A percentile compares a stretch with the other conserved stretches of the same genome.
These are phyloP conservation scores for Copidosoma aretas DNA, from an alignment of 2,888 invertebrate genomes.

Conservation along the genomic window DNA sequence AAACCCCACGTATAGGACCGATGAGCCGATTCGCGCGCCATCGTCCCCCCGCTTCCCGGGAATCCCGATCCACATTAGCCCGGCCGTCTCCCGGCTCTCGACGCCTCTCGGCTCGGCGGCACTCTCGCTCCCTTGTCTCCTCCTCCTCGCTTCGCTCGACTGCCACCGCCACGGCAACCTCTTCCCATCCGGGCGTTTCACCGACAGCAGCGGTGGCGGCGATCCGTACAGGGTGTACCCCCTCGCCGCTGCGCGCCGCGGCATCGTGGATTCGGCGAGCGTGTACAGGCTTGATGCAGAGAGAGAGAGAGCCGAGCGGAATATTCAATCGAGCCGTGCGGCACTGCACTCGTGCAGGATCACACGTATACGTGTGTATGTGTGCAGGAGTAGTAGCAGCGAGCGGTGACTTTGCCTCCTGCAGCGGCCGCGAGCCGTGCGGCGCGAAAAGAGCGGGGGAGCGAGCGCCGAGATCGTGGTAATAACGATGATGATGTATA, in stretches of 20 bases:
- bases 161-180: not conserved
- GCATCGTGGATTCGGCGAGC: conserved; percentile 56
- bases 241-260: conserved; percentile 11
- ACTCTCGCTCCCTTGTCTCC: too few species aligned
- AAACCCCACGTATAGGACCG: conserved; percentile 13
- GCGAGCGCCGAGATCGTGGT: too few species aligned
- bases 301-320: conserved; percentile 57
- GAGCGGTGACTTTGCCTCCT: too few species aligned
- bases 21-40: not conserved
- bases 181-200: not conserved
- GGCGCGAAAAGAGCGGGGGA: too few species aligned
- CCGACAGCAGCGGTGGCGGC: not conserved
- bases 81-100: too few species aligned
- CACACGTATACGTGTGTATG: too few species aligned
- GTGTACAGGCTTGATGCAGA: conserved; percentile 52
- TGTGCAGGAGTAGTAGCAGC: too few species aligned
- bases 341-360: too few species aligned
- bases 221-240: not conserved
- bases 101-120: too few species aligned
- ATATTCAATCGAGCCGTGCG: conserved; percentile 58
- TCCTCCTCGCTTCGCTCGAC: not conserved
- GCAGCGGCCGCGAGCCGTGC: too few species aligned
- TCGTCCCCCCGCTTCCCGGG: not conserved
- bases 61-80: not conserved
- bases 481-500: too few species aligned